These are phyloP conservation scores for Balearica regulorum DNA, from an alignment of 2,797 vertebrate genomes.

Conservation along the genomic window DNA sequence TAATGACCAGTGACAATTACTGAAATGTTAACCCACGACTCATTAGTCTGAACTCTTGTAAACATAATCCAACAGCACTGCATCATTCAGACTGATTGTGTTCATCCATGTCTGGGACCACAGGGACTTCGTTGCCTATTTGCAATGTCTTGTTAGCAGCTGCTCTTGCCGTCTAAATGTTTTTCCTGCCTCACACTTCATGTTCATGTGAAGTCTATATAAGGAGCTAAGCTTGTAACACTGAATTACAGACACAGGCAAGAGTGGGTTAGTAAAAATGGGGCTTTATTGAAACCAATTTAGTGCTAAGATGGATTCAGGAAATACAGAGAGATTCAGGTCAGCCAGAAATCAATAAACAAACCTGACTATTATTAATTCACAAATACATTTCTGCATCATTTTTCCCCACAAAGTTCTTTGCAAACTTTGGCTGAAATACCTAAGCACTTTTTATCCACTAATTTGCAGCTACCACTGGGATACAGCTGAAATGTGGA, in stretches of 20 bases:
- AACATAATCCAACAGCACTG: neutral
- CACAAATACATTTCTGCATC: neutral
- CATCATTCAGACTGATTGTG: neutral
- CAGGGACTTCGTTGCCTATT: neutral
- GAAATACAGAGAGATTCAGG: neutral
- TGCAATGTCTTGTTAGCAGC: neutral
- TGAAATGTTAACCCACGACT: neutral
- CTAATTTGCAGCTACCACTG: neutral
- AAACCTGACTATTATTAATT: neutral
- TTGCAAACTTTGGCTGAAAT: neutral
- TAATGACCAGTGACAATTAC: neutral
- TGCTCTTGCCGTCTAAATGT: neutral
- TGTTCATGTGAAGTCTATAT: neutral
- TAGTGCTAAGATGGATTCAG: neutral
- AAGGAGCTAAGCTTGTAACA: neutral
- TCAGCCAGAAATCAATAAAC: neutral
- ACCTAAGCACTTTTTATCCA: neutral
- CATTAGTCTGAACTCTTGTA: neutral
- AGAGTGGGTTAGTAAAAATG: neutral
- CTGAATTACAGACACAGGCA: neutral
- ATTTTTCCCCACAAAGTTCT: neutral
- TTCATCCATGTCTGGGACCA: neutral
- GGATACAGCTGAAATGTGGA: neutral
- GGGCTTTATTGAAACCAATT: neutral
- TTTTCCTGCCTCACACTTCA: neutral